Conservation (phyloP, 2,113 vertebrate species). For the Burhinus oedicnemus region DNA sequence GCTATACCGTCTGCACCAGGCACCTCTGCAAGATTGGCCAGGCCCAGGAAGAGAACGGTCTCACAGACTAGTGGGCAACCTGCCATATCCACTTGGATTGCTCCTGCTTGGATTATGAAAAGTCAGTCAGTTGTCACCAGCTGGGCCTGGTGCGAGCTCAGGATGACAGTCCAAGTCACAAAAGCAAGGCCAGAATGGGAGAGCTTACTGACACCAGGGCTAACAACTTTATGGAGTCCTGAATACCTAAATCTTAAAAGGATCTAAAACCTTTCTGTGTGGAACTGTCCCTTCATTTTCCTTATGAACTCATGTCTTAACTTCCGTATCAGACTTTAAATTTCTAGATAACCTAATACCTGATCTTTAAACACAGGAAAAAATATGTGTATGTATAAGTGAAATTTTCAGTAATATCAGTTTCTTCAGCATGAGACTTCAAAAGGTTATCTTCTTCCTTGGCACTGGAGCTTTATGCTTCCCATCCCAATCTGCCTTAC, state of each 20-base stretch:
- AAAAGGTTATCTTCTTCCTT: not conserved
- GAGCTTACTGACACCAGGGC: not conserved
- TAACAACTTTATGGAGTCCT: not conserved
- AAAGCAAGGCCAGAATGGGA: not conserved
- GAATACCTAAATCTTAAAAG: not conserved
- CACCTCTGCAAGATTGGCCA: not conserved
- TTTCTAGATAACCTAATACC: not conserved
- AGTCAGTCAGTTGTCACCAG: not conserved
- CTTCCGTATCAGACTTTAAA: not conserved
- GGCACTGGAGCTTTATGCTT: not conserved
- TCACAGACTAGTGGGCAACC: not conserved
- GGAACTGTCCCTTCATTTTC: not conserved
- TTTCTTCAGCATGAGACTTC: not conserved
- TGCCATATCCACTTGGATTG: not conserved
- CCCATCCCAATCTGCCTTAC: not conserved
- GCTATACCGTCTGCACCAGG: rapidly evolving
- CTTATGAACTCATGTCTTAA: not conserved
- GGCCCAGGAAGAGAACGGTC: not conserved
- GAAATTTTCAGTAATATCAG: not conserved
- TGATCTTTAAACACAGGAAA: not conserved
- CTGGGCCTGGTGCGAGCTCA: not conserved
- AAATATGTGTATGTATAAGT: not conserved
- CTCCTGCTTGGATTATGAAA: not conserved
- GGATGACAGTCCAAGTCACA: not conserved
- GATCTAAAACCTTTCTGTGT: not conserved